Conservation (phyloP, 2,113 vertebrate genomes). For the Eonycteris spelaea region DNA sequence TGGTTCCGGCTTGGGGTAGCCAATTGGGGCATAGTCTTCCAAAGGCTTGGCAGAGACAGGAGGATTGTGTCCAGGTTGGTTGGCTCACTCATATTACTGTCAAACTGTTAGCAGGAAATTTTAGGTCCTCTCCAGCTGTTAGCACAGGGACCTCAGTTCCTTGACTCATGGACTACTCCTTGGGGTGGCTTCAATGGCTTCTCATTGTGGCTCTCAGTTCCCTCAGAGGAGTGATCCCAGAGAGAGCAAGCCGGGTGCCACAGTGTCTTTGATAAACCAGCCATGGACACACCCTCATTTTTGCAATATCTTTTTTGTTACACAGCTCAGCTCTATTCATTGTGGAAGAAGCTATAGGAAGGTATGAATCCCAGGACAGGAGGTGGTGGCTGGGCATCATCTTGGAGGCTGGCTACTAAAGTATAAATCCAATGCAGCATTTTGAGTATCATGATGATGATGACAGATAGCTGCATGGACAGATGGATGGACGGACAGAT, state of each 20-base stretch:
- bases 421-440: not conserved
- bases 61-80: not conserved
- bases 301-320: not conserved
- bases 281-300: not conserved
- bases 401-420: not conserved
- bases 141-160: not conserved
- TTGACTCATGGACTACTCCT: not conserved
- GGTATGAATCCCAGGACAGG: not conserved
- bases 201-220: fast-evolving
- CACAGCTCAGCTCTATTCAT: not conserved
- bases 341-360: not conserved
- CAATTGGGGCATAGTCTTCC: not conserved
- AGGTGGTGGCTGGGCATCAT: too few species aligned
- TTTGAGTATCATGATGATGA: not conserved
- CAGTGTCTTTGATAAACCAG: not conserved
- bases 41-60: not conserved
- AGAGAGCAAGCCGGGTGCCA: not conserved
- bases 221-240: not conserved
- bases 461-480: not conserved
- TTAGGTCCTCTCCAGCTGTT: not conserved
- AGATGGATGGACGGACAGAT: too few species aligned
- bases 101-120: not conserved
- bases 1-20: not conserved
- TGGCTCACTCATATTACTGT: not conserved
- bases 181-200: not conserved